Evolutionary conservation across 2,113 vertebrate species (phyloP).

Genomic region (Guaruba guarouba): DNA sequence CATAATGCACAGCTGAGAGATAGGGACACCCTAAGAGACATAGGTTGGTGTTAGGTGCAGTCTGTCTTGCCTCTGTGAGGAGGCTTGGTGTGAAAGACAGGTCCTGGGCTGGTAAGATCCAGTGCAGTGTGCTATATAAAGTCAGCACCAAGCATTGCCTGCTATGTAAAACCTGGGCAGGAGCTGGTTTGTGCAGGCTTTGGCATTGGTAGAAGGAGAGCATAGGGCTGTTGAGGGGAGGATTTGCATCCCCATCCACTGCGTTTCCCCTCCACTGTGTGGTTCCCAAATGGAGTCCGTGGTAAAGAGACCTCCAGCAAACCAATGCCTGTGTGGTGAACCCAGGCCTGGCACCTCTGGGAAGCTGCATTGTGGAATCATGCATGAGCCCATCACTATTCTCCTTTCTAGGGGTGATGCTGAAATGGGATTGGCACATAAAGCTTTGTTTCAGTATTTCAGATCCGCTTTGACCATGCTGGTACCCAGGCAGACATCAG

Average conservation of each 20-base stretch:
- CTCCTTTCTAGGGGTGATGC: neutral
- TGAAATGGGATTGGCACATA: neutral
- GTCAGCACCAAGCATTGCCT: neutral
- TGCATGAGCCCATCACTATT: neutral
- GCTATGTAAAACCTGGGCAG: neutral
- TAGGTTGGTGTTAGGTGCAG: neutral
- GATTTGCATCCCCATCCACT: neutral
- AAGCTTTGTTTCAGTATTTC: neutral
- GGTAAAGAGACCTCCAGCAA: neutral
- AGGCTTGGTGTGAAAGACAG: neutral
- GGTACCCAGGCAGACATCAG: neutral
- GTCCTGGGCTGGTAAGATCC: neutral
- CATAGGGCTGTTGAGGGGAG: neutral
- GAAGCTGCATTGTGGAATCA: neutral
- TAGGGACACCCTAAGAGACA: too few relatives aligned
- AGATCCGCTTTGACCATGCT: neutral
- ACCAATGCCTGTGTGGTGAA: fast-evolving
- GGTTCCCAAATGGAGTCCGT: neutral
- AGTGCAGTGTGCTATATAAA: neutral
- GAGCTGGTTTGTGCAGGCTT: neutral
- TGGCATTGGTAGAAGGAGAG: neutral
- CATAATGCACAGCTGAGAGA: neutral
- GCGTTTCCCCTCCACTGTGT: neutral
- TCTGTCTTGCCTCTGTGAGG: neutral
- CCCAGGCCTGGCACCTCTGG: fast-evolving